These are phyloP conservation scores for Barnardius zonarius DNA, from an alignment of 2,113 vertebrate species.

Conservation along the genomic window DNA sequence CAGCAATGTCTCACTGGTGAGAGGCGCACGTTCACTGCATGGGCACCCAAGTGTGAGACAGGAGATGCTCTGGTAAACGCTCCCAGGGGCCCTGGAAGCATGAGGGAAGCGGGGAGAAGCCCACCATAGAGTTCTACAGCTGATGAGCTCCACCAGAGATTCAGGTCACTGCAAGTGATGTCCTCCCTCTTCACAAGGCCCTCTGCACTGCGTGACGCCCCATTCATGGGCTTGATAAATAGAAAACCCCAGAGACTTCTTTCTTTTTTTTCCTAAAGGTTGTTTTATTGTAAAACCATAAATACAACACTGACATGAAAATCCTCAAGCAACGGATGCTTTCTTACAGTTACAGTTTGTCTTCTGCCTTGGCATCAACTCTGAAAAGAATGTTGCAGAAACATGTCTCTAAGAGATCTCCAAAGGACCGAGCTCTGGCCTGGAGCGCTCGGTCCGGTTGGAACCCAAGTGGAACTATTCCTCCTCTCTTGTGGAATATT, in stretches of 20 bases:
- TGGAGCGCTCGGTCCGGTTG: constrained; percentile 58
- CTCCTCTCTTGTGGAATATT: constrained; percentile 68
- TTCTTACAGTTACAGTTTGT: constrained; percentile 76
- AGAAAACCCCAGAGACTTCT: neutral
- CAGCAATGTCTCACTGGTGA: accelerated
- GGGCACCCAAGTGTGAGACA: accelerated
- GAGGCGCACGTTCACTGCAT: neutral
- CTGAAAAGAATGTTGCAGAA: constrained; percentile 73
- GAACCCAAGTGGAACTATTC: constrained; percentile 69
- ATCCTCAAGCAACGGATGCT: constrained; percentile 77
- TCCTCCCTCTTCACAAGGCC: neutral
- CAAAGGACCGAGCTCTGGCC: constrained; percentile 59
- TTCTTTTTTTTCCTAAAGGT: constrained; percentile 68
- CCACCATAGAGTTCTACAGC: neutral
- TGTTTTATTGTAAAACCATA: constrained; percentile 84
- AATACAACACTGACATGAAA: constrained; percentile 84
- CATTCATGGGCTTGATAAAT: neutral
- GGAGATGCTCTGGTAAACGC: neutral
- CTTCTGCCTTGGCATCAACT: constrained; percentile 76
- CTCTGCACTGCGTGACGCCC: neutral
- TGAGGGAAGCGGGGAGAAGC: neutral
- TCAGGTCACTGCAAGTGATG: too few species aligned
- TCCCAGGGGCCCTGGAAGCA: neutral
- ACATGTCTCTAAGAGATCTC: constrained; percentile 58
- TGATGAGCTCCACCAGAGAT: neutral